Evolutionary conservation across 1,140 invertebrate genomes (phyloP).

Genomic region (Ceratina japonica): DNA sequence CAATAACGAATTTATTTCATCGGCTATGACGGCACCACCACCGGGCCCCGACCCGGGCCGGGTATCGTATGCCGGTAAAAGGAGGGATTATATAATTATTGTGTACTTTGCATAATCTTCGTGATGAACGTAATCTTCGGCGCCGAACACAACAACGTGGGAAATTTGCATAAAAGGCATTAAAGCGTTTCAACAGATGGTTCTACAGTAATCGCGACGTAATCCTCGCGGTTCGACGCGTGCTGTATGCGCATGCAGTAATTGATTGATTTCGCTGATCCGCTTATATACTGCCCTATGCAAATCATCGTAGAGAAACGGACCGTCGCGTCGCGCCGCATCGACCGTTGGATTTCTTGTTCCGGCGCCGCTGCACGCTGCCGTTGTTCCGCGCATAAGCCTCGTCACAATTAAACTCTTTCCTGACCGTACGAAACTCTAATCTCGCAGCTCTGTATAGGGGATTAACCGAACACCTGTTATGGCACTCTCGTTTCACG

Average conservation of each 20-base stretch:
- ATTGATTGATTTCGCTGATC: conserved; percentile 66
- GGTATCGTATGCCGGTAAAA: conserved; percentile 35
- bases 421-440: not conserved
- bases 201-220: conserved; percentile 59
- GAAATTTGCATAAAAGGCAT: conserved; percentile 65
- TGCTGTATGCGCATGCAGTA: conserved; percentile 47
- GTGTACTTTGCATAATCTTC: conserved; percentile 50
- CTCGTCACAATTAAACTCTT: not conserved
- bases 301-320: conserved; percentile 59
- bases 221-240: conserved; percentile 59
- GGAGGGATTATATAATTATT: conserved; percentile 46
- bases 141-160: conserved; percentile 49
- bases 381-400: conserved; percentile 18
- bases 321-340: conserved; percentile 3
- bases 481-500: not conserved
- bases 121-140: conserved; percentile 54
- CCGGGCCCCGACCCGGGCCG: not conserved
- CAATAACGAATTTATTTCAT: conserved; percentile 49
- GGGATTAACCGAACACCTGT: not conserved
- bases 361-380: conserved; percentile 26
- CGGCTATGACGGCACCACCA: conserved; percentile 18
- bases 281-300: conserved; percentile 62
- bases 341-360: conserved; percentile 49
- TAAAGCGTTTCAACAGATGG: conserved; percentile 63
- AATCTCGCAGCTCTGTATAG: no score